Evolutionary conservation across 2,888 invertebrate species (phyloP).

Genomic region (Geophilus truncorum): DNA sequence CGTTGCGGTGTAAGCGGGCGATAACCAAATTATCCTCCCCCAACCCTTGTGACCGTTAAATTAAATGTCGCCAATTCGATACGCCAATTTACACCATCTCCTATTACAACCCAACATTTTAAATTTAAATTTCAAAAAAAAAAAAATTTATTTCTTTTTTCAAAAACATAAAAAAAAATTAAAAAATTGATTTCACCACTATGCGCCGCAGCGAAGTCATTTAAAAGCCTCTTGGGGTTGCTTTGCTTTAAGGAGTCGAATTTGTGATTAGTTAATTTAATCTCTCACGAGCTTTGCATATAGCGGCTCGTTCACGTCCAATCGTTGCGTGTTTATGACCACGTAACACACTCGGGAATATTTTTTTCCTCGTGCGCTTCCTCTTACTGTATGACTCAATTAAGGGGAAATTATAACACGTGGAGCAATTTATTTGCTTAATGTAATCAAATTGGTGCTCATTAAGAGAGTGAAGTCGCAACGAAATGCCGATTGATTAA

Average conservation of each 20-base stretch:
- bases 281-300: background rate
- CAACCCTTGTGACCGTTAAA: background rate
- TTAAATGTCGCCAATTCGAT: background rate
- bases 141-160: background rate
- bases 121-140: background rate
- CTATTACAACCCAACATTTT: background rate
- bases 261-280: background rate
- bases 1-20: background rate
- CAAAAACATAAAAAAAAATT: background rate
- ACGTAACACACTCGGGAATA: background rate
- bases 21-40: conserved; percentile 2
- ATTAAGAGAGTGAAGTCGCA: conserved; percentile 16
- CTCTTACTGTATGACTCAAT: conserved; percentile 29
- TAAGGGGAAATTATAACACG: conserved; percentile 27
- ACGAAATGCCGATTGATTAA: conserved; percentile 1
- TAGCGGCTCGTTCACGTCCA: background rate
- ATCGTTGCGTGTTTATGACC: conserved; percentile 1
- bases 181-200: background rate
- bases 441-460: conserved; percentile 32
- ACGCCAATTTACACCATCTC: background rate
- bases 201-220: background rate
- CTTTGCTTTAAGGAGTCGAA: background rate
- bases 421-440: conserved; percentile 19
- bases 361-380: background rate
- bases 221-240: background rate